A percentile compares a stretch with the other conserved stretches of the same genome.
phyloP scores from a whole-genome alignment of 1,140 invertebrate genomes.

The Gyrodactylus salaris region DNA sequence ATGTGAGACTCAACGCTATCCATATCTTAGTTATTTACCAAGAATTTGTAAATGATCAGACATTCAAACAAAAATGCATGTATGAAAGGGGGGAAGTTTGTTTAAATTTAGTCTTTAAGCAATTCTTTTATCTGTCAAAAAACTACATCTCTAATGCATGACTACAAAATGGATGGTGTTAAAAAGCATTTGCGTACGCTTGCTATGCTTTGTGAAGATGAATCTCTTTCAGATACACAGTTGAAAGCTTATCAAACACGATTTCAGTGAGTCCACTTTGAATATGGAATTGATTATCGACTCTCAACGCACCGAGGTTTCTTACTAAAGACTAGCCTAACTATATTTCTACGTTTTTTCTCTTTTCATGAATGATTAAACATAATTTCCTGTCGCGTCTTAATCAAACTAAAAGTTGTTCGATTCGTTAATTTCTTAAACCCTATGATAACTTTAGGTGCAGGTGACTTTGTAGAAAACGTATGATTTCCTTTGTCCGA shows the following conservation, averaged over 20 bases:
- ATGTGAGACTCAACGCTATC: not conserved
- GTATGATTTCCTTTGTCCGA: too few relatives aligned
- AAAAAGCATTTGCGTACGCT: not conserved
- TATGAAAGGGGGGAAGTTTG: not conserved
- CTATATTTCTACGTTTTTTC: too few relatives aligned
- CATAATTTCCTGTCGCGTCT: too few relatives aligned
- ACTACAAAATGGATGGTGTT: not conserved
- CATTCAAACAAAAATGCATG: not conserved
- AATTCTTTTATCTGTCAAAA: not conserved
- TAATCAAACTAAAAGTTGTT: too few relatives aligned
- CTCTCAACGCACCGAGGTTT: too few relatives aligned
- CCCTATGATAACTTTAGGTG: too few relatives aligned
- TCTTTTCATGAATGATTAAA: too few relatives aligned
- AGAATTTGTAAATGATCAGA: not conserved
- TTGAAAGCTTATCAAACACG: conserved; percentile 3
- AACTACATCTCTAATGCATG: not conserved
- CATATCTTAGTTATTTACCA: not conserved
- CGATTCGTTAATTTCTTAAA: too few relatives aligned
- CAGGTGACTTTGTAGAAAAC: too few relatives aligned
- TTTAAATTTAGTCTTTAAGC: not conserved
- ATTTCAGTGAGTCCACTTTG: too few relatives aligned
- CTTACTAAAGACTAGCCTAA: too few relatives aligned
- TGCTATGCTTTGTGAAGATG: conserved; percentile 4
- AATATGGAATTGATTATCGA: too few relatives aligned
- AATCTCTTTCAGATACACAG: conserved; percentile 2